A percentile compares a stretch with the other conserved stretches of the same genome.
These are phyloP conservation scores for Benthosema pterotum DNA, from an alignment of 2,797 vertebrate species.

Conservation along the genomic window DNA sequence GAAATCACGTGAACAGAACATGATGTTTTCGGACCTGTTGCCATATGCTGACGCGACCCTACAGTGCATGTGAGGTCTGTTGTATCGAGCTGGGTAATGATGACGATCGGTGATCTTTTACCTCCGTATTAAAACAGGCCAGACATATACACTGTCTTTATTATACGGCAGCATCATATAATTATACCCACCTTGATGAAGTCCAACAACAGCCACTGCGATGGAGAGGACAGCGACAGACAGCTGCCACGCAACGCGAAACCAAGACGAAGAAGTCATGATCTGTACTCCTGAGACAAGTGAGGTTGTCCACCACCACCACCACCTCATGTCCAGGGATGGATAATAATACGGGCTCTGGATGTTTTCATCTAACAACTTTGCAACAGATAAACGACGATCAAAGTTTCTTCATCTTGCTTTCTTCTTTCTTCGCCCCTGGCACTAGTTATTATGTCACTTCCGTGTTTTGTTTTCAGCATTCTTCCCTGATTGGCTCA, in stretches of 20 bases:
- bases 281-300: constrained; percentile 16
- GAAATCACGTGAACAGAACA: no score
- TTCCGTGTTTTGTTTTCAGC: constrained; percentile 64
- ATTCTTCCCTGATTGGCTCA: constrained; percentile 45
- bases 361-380: background rate
- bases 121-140: no score
- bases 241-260: constrained; percentile 23
- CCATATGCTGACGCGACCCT: no score
- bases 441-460: background rate
- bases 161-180: background rate
- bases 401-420: background rate
- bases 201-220: constrained; percentile 30
- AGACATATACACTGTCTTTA: no score
- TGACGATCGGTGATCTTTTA: no score
- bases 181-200: constrained; percentile 59
- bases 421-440: constrained; percentile 1
- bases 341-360: background rate
- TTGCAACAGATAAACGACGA: no score
- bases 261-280: constrained; percentile 31
- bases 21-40: no score
- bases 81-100: no score
- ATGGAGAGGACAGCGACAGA: constrained; percentile 49
- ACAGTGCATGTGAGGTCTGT: no score
- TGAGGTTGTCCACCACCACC: background rate
- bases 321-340: no score